phyloP scores from a whole-genome alignment of 2,888 invertebrate species.

The Orthosia cruda region DNA sequence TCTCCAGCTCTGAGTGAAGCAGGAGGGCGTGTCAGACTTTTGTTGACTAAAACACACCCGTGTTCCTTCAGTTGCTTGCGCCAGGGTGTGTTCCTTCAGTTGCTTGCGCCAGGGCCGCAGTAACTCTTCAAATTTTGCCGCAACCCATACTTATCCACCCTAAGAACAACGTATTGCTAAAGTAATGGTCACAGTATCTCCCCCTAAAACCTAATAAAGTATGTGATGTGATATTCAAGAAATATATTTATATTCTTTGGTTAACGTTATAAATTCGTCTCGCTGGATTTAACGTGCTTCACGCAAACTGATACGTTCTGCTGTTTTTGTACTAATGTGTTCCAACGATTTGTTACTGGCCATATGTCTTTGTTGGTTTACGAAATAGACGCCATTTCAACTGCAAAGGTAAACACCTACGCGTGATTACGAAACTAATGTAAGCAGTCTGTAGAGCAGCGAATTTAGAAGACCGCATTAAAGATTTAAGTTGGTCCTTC shows the following conservation, averaged over 20 bases:
- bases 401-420: constrained; percentile 44
- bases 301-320: constrained; percentile 46
- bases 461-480: constrained; percentile 14
- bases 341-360: constrained; percentile 48
- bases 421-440: constrained; percentile 22
- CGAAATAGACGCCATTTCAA: constrained; percentile 43
- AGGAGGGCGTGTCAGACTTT: too few relatives aligned
- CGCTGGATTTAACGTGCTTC: constrained; percentile 55
- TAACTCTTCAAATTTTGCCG: too few relatives aligned
- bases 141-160: too few relatives aligned
- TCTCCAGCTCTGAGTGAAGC: too few relatives aligned
- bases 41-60: too few relatives aligned
- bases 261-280: constrained; percentile 49
- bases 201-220: background rate
- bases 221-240: constrained; percentile 9
- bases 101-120: too few relatives aligned
- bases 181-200: background rate
- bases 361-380: constrained; percentile 52
- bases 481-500: background rate
- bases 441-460: constrained; percentile 6
- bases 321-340: constrained; percentile 56
- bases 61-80: too few relatives aligned
- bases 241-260: constrained; percentile 32
- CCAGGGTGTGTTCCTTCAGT: too few relatives aligned
- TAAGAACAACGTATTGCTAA: too few relatives aligned